Evolutionary conservation across 2,797 vertebrate genomes (phyloP).

Genomic region (Erpetoichthys calabaricus): DNA sequence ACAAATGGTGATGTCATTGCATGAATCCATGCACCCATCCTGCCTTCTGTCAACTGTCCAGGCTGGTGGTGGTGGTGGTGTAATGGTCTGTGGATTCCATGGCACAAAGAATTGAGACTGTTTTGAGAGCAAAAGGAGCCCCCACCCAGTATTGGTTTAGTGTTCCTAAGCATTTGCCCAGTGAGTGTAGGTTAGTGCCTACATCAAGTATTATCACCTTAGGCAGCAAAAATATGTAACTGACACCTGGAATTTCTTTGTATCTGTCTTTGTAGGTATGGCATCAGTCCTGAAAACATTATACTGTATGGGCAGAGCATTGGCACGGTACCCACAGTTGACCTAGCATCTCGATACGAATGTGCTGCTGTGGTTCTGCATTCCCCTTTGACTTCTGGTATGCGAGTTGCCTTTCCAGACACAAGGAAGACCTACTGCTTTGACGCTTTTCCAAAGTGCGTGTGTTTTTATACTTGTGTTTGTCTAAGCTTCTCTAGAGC

Average conservation of each 20-base stretch:
- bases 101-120: too few species aligned
- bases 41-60: too few species aligned
- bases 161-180: too few species aligned
- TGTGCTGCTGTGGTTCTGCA: constrained; percentile 86
- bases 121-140: too few species aligned
- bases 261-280: constrained; percentile 51
- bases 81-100: too few species aligned
- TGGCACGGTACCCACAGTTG: constrained; percentile 84
- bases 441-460: constrained; percentile 90
- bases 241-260: neutral
- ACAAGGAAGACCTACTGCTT: constrained; percentile 96
- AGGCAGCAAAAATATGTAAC: too few species aligned
- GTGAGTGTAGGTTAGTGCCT: too few species aligned
- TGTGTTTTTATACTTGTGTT: constrained; percentile 1
- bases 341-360: constrained; percentile 85
- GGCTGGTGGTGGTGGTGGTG: too few species aligned
- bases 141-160: too few species aligned
- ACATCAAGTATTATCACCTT: too few species aligned
- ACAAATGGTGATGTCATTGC: too few species aligned
- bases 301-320: constrained; percentile 92
- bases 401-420: constrained; percentile 89
- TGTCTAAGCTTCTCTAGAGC: constrained; percentile 12
- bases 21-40: too few species aligned
- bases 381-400: constrained; percentile 84
- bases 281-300: constrained; percentile 86